These are phyloP conservation scores for Lytechinus variegatus DNA, from an alignment of 35 echinoderm and acorn worm species.

Conservation along the genomic window DNA sequence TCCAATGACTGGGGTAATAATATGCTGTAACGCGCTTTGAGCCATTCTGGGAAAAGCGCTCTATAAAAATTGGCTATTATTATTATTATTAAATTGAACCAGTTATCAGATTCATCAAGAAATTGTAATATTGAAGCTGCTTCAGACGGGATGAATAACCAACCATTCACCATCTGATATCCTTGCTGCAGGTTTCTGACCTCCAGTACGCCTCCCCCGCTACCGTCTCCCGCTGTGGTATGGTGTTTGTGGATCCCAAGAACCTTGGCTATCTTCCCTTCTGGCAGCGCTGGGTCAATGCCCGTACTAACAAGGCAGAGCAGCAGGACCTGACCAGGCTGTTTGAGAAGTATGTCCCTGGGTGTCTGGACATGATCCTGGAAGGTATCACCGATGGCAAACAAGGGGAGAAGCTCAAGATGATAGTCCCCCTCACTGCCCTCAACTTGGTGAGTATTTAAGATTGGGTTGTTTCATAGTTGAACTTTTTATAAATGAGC, in stretches of 20 bases:
- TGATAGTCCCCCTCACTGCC: conserved; percentile 90
- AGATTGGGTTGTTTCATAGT: too few species aligned
- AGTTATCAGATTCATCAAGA: too few species aligned
- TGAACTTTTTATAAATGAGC: too few species aligned
- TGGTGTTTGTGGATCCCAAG: conserved; percentile 99
- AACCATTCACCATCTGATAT: neutral
- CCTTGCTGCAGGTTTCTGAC: conserved; percentile 81
- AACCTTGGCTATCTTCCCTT: conserved; percentile 94
- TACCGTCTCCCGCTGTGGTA: conserved; percentile 97
- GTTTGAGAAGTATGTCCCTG: conserved; percentile 97
- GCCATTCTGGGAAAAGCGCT: too few species aligned
- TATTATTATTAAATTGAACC: too few species aligned
- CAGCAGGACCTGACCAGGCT: conserved; percentile 78
- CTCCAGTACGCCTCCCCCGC: conserved; percentile 98
- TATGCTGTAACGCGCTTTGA: too few species aligned
- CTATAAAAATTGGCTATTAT: too few species aligned
- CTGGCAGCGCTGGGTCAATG: conserved; percentile 97
- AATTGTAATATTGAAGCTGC: too few species aligned
- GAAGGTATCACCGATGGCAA: conserved; percentile 97
- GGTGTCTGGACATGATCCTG: conserved; percentile 85
- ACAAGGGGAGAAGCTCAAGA: conserved; percentile 95
- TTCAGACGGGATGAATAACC: too few species aligned
- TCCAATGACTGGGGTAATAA: too few species aligned
- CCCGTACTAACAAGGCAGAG: conserved; percentile 75
- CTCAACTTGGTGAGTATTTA: conserved; percentile 89